These are phyloP conservation scores for Apostichopus parvimensis DNA, from an alignment of 35 echinoderm and acorn worm genomes.

Conservation along the genomic window DNA sequence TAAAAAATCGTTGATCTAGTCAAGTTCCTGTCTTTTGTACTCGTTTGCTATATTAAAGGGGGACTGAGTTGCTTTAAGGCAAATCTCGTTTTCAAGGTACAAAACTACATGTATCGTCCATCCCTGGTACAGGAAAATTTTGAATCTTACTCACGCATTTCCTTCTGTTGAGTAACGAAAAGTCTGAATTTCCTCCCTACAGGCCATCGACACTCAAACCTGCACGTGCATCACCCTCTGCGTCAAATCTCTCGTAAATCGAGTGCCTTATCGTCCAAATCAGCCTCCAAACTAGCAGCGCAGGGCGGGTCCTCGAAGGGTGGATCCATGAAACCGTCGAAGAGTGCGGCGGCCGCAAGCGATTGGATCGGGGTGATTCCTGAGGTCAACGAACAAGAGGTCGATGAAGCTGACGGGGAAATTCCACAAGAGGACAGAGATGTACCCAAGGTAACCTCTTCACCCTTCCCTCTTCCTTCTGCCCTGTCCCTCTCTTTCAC, in stretches of 20 bases:
- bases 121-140: not conserved
- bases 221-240: slow-evolving; percentile 61
- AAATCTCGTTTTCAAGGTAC: not conserved
- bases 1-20: too few species aligned
- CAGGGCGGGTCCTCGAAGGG: slow-evolving; percentile 15
- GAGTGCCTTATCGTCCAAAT: not conserved
- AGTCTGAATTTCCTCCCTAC: not conserved
- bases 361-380: slow-evolving; percentile 34
- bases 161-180: not conserved
- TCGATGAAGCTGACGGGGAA: not conserved
- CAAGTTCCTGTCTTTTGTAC: too few species aligned
- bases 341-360: not conserved
- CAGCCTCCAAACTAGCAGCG: not conserved
- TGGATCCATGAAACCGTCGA: slow-evolving; percentile 26
- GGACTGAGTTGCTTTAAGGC: too few species aligned
- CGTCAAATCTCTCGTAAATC: slow-evolving; percentile 52
- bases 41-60: too few species aligned
- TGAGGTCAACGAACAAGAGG: slow-evolving; percentile 6
- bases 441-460: not conserved
- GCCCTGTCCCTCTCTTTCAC: too few species aligned
- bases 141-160: not conserved
- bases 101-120: not conserved
- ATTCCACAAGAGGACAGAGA: too few species aligned
- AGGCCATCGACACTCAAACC: slow-evolving; percentile 60
- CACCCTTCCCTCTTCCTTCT: too few species aligned